Conservation (phyloP, 2,888 invertebrate species). For the Chrysopilus asiliformis region DNA sequence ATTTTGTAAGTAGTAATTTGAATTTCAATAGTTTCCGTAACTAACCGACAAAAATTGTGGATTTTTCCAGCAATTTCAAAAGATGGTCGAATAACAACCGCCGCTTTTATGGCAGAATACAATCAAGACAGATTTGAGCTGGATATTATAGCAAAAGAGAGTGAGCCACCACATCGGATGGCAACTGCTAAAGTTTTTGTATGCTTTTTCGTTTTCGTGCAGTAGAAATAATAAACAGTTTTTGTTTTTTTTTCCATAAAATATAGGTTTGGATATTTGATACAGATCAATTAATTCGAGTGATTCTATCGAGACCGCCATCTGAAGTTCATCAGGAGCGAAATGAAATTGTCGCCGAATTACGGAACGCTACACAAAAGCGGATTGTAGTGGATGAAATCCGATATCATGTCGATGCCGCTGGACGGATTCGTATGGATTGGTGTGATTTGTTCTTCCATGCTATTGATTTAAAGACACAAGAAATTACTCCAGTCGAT, state of each 20-base stretch:
- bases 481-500: constrained; percentile 63
- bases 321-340: constrained; percentile 58
- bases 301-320: constrained; percentile 72
- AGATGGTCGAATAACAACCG: constrained; percentile 42
- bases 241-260: constrained; percentile 4
- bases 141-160: constrained; percentile 70
- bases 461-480: constrained; percentile 59
- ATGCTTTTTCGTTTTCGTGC: constrained; percentile 30
- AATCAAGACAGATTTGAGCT: constrained; percentile 77
- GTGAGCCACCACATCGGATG: constrained; percentile 62
- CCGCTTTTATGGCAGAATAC: constrained; percentile 75
- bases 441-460: constrained; percentile 78
- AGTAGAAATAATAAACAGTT: background rate
- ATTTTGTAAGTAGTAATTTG: constrained; percentile 36
- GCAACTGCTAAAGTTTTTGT: constrained; percentile 67
- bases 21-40: background rate
- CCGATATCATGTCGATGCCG: constrained; percentile 54
- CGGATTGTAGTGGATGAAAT: constrained; percentile 70
- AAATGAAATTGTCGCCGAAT: constrained; percentile 53
- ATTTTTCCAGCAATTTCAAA: constrained; percentile 26
- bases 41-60: background rate
- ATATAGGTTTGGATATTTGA: constrained; percentile 80
- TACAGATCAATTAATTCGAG: constrained; percentile 65
- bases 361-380: constrained; percentile 63
- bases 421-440: constrained; percentile 37